These are phyloP conservation scores for Phoenicopterus ruber DNA, from an alignment of 2,113 vertebrate genomes.

Conservation along the genomic window DNA sequence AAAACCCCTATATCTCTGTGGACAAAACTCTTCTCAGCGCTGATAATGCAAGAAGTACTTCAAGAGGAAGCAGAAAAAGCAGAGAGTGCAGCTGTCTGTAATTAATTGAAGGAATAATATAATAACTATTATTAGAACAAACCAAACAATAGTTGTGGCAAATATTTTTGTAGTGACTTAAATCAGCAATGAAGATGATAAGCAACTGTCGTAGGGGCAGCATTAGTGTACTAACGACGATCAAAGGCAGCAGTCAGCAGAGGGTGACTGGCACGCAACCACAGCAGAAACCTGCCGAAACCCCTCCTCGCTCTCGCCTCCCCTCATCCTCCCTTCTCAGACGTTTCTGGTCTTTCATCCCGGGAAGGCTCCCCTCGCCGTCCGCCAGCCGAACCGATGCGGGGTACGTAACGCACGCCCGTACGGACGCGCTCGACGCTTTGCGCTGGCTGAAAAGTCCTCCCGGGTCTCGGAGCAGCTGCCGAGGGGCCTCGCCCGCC, in stretches of 20 bases:
- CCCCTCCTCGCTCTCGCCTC: not conserved
- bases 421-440: fast-evolving
- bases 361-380: not conserved
- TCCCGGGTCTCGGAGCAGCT: not conserved
- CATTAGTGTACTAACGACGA: not conserved
- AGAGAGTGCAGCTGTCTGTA: constrained; percentile 57
- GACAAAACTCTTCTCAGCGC: constrained; percentile 36
- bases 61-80: constrained; percentile 51
- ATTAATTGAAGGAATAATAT: constrained; percentile 69
- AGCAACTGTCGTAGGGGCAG: not conserved
- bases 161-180: constrained; percentile 35
- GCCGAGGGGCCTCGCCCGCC: fast-evolving
- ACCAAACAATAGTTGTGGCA: constrained; percentile 59
- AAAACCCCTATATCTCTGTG: not conserved
- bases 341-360: not conserved
- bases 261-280: not conserved
- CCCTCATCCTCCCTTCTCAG: not conserved
- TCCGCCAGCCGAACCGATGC: fast-evolving
- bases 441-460: not conserved
- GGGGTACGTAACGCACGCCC: fast-evolving
- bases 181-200: constrained; percentile 1
- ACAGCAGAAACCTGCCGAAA: not conserved
- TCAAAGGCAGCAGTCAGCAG: constrained; percentile 15
- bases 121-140: constrained; percentile 73
- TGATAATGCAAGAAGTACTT: constrained; percentile 40